phyloP scores from a whole-genome alignment of 2,797 vertebrate species.

The Choloepus didactylus region DNA sequence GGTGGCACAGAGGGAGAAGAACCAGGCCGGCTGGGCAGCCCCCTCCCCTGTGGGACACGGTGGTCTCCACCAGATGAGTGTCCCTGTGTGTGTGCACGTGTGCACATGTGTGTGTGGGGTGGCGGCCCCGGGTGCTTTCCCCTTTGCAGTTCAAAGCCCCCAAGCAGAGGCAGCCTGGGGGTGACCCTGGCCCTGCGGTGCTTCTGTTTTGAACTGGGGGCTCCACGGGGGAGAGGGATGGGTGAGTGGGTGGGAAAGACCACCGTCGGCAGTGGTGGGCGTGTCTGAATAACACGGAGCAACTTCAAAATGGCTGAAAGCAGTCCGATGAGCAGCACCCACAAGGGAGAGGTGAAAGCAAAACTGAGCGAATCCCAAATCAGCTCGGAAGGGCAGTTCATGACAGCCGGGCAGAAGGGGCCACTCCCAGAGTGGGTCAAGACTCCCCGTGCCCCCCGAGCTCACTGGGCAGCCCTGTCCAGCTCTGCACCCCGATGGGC shows the following conservation, averaged over 20 bases:
- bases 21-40: not conserved
- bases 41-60: not conserved
- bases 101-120: not conserved
- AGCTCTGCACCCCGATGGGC: not conserved
- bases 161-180: not conserved
- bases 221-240: too few species aligned
- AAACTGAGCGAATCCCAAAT: not conserved
- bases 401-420: too few species aligned
- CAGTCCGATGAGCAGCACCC: not conserved
- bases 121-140: too few species aligned
- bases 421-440: too few species aligned
- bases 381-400: too few species aligned
- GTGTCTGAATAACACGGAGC: rapidly evolving
- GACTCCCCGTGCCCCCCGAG: too few species aligned
- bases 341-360: not conserved
- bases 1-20: rapidly evolving
- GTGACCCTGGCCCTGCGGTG: too few species aligned
- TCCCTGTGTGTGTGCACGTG: not conserved
- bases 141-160: not conserved
- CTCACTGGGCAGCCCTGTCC: too few species aligned
- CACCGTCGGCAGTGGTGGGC: not conserved
- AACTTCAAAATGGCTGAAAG: not conserved
- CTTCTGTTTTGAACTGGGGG: not conserved
- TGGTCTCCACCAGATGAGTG: not conserved
- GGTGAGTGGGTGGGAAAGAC: not conserved